Conservation (phyloP, 2,888 invertebrate genomes). For the Epinotia ramella region DNA sequence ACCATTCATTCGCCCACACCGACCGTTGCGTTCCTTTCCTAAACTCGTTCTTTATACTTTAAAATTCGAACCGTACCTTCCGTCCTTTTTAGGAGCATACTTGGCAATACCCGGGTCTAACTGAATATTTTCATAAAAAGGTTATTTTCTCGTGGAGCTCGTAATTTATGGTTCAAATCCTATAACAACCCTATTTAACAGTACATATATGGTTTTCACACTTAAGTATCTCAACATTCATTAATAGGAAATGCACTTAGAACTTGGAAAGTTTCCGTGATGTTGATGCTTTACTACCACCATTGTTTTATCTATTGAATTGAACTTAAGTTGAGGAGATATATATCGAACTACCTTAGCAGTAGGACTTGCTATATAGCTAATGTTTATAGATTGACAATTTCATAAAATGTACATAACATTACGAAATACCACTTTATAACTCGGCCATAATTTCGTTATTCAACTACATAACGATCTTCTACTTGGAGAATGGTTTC, state of each 20-base stretch:
- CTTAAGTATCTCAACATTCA: background rate
- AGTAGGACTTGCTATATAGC: no score
- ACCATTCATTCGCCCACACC: conserved; percentile 76
- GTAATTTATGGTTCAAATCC: conserved; percentile 13
- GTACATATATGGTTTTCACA: background rate
- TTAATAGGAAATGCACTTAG: background rate
- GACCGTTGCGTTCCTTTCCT: conserved; percentile 51
- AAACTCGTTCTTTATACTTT: conserved; percentile 48
- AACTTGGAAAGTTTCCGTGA: no score
- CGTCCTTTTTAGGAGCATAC: conserved; percentile 30
- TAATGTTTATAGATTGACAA: no score
- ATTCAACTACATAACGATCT: background rate
- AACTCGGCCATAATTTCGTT: background rate
- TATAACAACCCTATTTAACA: background rate
- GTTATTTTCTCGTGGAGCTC: background rate
- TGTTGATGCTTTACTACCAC: no score
- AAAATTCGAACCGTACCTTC: conserved; percentile 34
- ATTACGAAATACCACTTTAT: background rate
- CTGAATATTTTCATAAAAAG: background rate
- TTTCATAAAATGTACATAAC: no score
- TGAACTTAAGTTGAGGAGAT: no score
- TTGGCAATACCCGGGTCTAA: conserved; percentile 15
- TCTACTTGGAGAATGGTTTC: conserved; percentile 16
- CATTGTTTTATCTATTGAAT: no score
- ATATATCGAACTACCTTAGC: no score